Base-by-base conservation (phyloP, 1,140 invertebrate species). In the Atta cephalotes region DNA sequence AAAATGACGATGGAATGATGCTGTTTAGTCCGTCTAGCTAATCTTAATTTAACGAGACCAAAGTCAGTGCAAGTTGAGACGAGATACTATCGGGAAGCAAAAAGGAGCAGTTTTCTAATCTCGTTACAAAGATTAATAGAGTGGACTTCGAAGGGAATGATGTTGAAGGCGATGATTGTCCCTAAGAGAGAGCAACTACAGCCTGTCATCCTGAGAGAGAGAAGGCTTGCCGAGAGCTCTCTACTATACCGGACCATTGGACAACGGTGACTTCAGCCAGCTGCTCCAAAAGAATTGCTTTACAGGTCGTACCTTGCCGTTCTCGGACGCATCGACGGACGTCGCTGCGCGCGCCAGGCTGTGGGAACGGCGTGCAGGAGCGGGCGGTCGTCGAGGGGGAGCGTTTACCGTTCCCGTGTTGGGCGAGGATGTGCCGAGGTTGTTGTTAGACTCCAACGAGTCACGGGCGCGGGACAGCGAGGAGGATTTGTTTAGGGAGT, bases 281-380 rank as follows among this genome's bases (percentile, higher is more conserved):
- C 94, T 95, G 94, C 93, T 96, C 96, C 96, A 96, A 95, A 97
- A 96, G 94, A 95, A 96, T 93, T 96, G 96, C 95, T 96, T 96
- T 91, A 95, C 94, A 92, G 96, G 95, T 95, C 96, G 96, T 97
- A 97, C 96, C 96, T 97, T 97, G 94, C 96, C 95, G 93, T 94
- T 96, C 92, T 95, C 94, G 84, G 91, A 91, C 31, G 65, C 45
- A 89, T 94, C 93, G 86, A 93, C 91, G 81, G 91, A 92, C 63
- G 91, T 88, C n/a, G 82, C 71, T 74, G 84, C 70, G 89, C 94
- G 93, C 71, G 93, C 92, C 90, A 93, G 85, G 87, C 93, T 94
- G 92, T 94, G 92, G 66, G 94, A 93, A 72, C 95, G 92, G 71
- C 94, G 92, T 58, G 94, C 89, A 88, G 96, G 95, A 85, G 94